Evolutionary conservation across 2,797 vertebrate species (phyloP).

Genomic region (Acipenser transmontanus): DNA sequence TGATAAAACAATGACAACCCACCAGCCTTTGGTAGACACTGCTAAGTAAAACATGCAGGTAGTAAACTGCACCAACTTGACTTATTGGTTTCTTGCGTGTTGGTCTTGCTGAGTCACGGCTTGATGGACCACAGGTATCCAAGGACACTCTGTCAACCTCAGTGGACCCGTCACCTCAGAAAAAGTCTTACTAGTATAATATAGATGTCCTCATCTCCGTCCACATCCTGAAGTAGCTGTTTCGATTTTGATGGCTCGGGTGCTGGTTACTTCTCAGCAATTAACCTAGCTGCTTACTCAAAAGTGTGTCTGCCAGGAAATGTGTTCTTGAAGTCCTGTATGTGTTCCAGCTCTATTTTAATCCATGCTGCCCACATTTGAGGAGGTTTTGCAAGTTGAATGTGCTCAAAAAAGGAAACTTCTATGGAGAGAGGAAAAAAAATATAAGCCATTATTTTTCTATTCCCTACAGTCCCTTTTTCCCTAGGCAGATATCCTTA

Average conservation of each 20-base stretch:
- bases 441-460: slow-evolving; percentile 19
- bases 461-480: slow-evolving; percentile 8
- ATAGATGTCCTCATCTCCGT: neutral
- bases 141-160: no score
- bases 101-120: no score
- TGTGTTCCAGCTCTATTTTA: slow-evolving; percentile 28
- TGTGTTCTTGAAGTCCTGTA: slow-evolving; percentile 22
- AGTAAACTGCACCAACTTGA: no score
- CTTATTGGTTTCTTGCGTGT: no score
- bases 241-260: slow-evolving; percentile 26
- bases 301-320: slow-evolving; percentile 22
- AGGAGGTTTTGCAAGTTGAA: slow-evolving; percentile 10
- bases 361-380: slow-evolving; percentile 29
- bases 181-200: no score
- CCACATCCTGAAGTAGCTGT: slow-evolving; percentile 25
- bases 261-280: slow-evolving; percentile 18
- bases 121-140: no score
- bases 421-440: slow-evolving; percentile 37
- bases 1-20: neutral
- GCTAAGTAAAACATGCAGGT: no score
- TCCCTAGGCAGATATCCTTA: slow-evolving; percentile 14
- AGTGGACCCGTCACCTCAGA: no score
- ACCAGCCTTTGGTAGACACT: no score
- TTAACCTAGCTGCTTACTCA: slow-evolving; percentile 4
- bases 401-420: slow-evolving; percentile 28